Percentiles rank a stretch among this genome's conserved stretches.
phyloP scores from a whole-genome alignment of 1,140 invertebrate species.

The Drosophila ironensis region DNA sequence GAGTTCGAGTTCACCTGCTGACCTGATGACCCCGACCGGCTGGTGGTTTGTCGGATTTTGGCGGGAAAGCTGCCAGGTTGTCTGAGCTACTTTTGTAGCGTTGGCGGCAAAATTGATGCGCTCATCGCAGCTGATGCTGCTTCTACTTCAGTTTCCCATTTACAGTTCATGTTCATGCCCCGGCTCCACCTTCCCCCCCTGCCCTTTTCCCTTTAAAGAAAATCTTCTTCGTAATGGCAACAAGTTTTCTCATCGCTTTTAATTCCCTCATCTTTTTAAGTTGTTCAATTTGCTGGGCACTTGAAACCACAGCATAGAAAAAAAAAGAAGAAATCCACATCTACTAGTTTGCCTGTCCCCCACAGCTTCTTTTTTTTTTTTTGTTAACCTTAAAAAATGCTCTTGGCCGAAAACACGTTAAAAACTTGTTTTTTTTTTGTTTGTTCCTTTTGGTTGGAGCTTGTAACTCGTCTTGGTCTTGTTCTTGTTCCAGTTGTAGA shows the following conservation, averaged over 20 bases:
- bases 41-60: neutral
- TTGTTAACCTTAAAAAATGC: neutral
- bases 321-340: too few species aligned
- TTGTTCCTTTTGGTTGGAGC: neutral
- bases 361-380: neutral
- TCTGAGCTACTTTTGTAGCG: neutral
- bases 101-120: conserved; percentile 54
- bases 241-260: conserved; percentile 37
- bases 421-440: conserved; percentile 34
- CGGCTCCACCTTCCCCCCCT: neutral
- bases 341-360: neutral
- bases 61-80: neutral
- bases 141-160: conserved; percentile 30
- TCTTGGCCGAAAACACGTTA: too few species aligned
- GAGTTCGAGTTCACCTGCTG: too few species aligned
- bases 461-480: conserved; percentile 44
- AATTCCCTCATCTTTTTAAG: conserved; percentile 29
- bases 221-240: conserved; percentile 37
- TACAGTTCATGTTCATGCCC: conserved; percentile 18
- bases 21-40: too few species aligned
- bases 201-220: neutral
- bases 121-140: conserved; percentile 51
- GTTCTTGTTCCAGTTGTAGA: conserved; percentile 53
- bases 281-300: conserved; percentile 26
- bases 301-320: conserved; percentile 19